A percentile compares a stretch with the other conserved stretches of the same genome.
Conservation (phyloP, 2,888 invertebrate species). For the Drosophila ezoana region DNA sequence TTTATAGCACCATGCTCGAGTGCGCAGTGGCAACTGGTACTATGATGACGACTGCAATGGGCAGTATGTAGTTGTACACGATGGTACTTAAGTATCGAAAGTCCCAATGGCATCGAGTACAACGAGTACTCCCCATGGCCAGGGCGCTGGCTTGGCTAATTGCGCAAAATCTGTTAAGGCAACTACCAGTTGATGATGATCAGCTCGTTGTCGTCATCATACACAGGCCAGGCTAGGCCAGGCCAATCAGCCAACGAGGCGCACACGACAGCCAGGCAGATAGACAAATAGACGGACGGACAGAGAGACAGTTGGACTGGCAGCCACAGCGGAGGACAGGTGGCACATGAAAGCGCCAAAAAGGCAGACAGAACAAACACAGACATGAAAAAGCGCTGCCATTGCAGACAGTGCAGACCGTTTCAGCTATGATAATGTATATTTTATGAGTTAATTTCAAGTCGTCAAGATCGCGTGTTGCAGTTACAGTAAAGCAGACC, state of each 20-base stretch:
- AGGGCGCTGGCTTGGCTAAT: slow-evolving; percentile 63
- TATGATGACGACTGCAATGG: slow-evolving; percentile 3
- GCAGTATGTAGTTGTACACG: neutral
- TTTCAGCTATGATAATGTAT: slow-evolving; percentile 77
- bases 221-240: slow-evolving; percentile 24
- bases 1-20: slow-evolving; percentile 66
- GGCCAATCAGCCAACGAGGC: slow-evolving; percentile 69
- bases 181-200: slow-evolving; percentile 61
- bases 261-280: slow-evolving; percentile 11
- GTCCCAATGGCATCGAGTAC: slow-evolving; percentile 43
- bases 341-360: slow-evolving; percentile 79
- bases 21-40: slow-evolving; percentile 33
- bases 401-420: slow-evolving; percentile 18
- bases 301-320: neutral
- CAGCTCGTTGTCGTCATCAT: neutral
- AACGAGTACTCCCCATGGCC: slow-evolving; percentile 54
- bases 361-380: slow-evolving; percentile 71
- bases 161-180: slow-evolving; percentile 78
- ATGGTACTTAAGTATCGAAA: slow-evolving; percentile 37
- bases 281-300: slow-evolving; percentile 6
- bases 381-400: slow-evolving; percentile 39
- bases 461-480: slow-evolving; percentile 72
- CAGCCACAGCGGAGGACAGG: slow-evolving; percentile 65
- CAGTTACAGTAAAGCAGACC: slow-evolving; percentile 54
- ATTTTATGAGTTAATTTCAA: slow-evolving; percentile 79